Conservation (phyloP, 2,113 vertebrate genomes). For the Oplegnathus fasciatus region DNA sequence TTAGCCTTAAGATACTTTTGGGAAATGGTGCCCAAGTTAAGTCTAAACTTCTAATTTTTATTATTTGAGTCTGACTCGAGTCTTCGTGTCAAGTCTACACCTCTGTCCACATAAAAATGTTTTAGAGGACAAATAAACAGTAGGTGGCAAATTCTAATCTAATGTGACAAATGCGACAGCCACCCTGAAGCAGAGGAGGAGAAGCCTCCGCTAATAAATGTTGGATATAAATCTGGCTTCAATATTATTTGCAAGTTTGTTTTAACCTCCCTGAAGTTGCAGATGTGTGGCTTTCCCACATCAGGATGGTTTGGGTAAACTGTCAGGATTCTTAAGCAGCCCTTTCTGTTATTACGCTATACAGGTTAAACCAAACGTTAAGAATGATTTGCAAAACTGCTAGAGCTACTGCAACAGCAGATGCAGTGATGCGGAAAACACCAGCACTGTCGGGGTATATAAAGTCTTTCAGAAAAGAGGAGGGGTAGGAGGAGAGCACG, state of each 20-base stretch:
- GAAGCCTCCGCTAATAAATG: neutral
- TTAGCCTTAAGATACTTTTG: neutral
- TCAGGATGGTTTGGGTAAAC: neutral
- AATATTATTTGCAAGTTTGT: neutral
- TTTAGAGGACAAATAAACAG: too few relatives aligned
- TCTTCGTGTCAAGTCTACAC: neutral
- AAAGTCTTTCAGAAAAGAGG: neutral
- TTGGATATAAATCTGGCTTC: neutral
- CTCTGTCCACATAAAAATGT: neutral
- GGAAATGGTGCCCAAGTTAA: neutral
- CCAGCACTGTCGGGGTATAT: constrained; percentile 39
- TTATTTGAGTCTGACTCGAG: neutral
- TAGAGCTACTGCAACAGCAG: neutral
- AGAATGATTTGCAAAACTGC: neutral
- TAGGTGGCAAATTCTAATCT: neutral
- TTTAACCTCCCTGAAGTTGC: neutral
- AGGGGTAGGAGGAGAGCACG: neutral
- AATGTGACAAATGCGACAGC: neutral
- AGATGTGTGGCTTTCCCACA: neutral
- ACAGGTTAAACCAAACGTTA: neutral
- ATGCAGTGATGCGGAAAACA: constrained; percentile 48
- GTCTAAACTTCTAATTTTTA: neutral
- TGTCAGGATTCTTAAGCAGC: neutral
- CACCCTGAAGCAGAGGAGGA: neutral
- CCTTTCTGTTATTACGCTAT: constrained; percentile 1